Percentiles rank a stretch among this genome's conserved stretches.
Evolutionary conservation across 92 coral and sea anemone species (phyloP).

Genomic region (Heteractis magnifica): DNA sequence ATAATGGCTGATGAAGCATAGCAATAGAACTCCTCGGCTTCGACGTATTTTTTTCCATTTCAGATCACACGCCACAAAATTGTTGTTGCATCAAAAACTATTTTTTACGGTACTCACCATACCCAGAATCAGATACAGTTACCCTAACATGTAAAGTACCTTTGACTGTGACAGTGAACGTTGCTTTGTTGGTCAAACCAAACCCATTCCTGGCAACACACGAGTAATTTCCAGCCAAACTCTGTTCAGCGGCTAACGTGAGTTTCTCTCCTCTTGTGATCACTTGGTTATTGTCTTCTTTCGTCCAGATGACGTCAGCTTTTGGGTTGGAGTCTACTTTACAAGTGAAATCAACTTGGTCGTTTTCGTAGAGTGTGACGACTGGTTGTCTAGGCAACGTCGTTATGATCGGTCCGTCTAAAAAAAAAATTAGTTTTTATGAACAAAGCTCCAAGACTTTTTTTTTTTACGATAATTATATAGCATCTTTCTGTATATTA

Average conservation of each 20-base stretch:
- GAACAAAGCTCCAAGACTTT: too few relatives aligned
- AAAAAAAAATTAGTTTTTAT: neutral
- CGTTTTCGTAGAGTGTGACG: constrained; percentile 13
- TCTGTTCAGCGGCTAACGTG: neutral
- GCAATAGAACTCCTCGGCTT: too few relatives aligned
- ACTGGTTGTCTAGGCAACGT: neutral
- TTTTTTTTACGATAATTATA: too few relatives aligned
- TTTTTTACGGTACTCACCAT: too few relatives aligned
- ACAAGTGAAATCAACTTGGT: constrained; percentile 5
- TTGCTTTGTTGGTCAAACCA: neutral
- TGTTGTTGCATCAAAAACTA: too few relatives aligned
- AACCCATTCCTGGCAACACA: constrained; percentile 16
- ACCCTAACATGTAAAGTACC: neutral
- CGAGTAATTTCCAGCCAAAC: constrained; percentile 12
- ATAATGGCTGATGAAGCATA: too few relatives aligned
- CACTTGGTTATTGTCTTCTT: neutral
- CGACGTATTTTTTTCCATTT: too few relatives aligned
- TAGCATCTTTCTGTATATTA: too few relatives aligned
- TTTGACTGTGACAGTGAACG: constrained; percentile 11
- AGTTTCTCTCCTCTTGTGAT: constrained; percentile 14
- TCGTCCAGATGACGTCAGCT: constrained; percentile 15
- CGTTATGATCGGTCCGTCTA: constrained; percentile 9
- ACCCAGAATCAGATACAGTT: too few relatives aligned
- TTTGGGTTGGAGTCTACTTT: constrained; percentile 19
- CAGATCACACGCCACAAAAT: too few relatives aligned